Conservation (phyloP, 2,113 vertebrate species). For the Donacobius atricapilla region DNA sequence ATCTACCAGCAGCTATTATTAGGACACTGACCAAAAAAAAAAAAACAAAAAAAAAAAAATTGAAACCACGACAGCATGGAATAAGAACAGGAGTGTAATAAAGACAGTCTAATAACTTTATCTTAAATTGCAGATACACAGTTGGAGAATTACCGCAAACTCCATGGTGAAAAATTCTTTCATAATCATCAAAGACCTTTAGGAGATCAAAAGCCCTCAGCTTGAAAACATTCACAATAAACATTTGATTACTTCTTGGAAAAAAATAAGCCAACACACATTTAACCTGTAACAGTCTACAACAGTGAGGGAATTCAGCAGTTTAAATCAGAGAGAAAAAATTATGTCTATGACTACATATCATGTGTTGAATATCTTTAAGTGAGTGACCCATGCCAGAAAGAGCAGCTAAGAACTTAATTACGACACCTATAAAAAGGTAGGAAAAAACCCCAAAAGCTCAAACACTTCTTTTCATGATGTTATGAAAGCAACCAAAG, state of each 20-base stretch:
- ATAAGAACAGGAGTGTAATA: neutral
- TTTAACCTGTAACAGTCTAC: neutral
- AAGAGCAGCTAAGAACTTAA: neutral
- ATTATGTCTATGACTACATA: neutral
- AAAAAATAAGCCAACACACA: neutral
- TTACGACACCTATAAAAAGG: neutral
- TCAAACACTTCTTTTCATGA: neutral
- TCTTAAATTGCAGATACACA: neutral
- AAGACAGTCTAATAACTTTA: neutral
- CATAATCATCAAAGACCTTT: neutral
- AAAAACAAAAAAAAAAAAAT: neutral
- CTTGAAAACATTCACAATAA: neutral
- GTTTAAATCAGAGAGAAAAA: neutral
- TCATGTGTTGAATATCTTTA: neutral
- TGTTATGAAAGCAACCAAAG: neutral
- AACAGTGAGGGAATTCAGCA: neutral
- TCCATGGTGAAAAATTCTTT: neutral
- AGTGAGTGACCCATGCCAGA: neutral
- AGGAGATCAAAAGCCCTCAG: neutral
- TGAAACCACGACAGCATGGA: neutral
- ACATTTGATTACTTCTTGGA: neutral
- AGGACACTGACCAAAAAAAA: neutral
- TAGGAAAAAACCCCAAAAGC: fast-evolving
- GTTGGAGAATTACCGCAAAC: neutral
- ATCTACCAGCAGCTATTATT: neutral